Evolutionary conservation across 2,888 invertebrate species (phyloP), one percentile per base, ranked within the genome.

Genomic region (Leptinotarsa peninsularis): DNA sequence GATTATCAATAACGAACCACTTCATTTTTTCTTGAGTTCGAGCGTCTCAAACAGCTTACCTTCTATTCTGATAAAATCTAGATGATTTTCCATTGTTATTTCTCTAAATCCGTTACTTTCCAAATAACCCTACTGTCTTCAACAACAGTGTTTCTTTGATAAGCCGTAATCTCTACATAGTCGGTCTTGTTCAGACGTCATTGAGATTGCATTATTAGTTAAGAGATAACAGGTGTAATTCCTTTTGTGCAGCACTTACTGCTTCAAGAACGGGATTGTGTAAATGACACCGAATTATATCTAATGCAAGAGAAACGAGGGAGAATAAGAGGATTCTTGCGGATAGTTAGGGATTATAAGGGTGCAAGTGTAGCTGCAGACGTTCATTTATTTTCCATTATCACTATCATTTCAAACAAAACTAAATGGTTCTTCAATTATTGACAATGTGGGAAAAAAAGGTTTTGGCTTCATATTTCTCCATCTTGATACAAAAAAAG

Each of bases 211-310:
- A 67, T 49, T 63, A 68, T 68, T 67, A 66, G 58, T 49, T 49
- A 49, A 70, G 49, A 69, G 69, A 72, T 72, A 70, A 75, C 75
- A 75, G 72, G 75, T 75, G 75, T 72, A 72, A 69, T 56, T 69
- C 75, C 67, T 66, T 68, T 71, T 72, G 72, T 52, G 72, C 63
- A 33, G n/a, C 15, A 49, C 15, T 50, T 54, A 23, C 43, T 23
- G 69, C 49, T 69, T 75, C n/a, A n/a, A 58, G 21, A 72, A 69
- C 56, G 52, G 54, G 75, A 75, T 75, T 75, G 72, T 72, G 75
- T 75, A 72, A 75, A 75, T 75, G 72, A 75, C 58, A 75, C 75
- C 75, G 68, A 66, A 72, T 75, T 56, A 67, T 75, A 67, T 56
- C 23, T 66, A 67, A 49, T 66, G 52, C 63, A 60, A 33, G 49